A percentile compares a stretch with the other conserved stretches of the same genome.
Evolutionary conservation across 2,113 vertebrate species (phyloP).

Genomic region (Mola mola): DNA sequence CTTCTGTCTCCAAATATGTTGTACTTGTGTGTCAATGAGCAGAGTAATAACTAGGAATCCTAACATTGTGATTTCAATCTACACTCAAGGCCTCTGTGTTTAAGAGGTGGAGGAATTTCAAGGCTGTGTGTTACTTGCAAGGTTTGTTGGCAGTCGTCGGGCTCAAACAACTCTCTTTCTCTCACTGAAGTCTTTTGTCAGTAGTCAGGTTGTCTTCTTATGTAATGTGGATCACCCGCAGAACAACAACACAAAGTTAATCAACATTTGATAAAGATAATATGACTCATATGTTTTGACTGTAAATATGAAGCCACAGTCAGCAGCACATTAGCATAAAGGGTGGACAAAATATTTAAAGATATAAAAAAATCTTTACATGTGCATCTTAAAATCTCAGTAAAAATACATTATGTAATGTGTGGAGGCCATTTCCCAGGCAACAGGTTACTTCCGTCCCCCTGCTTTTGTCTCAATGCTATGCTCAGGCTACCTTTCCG

Average conservation of each 20-base stretch:
- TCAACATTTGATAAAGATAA: not conserved
- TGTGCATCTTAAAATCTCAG: too few relatives aligned
- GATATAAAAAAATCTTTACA: too few relatives aligned
- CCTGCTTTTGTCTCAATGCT: too few relatives aligned
- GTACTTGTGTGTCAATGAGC: too few relatives aligned
- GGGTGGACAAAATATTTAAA: too few relatives aligned
- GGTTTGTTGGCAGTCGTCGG: slow-evolving; percentile 48
- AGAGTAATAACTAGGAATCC: not conserved
- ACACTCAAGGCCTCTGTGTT: slow-evolving; percentile 29
- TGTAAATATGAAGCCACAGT: not conserved
- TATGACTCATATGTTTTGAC: not conserved
- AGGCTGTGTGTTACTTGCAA: slow-evolving; percentile 55
- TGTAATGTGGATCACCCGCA: not conserved
- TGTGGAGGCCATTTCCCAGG: too few relatives aligned
- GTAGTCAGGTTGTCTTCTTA: not conserved
- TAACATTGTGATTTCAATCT: not conserved
- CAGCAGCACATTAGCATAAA: too few relatives aligned
- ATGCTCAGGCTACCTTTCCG: too few relatives aligned
- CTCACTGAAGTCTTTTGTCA: slow-evolving; percentile 5
- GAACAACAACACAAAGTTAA: not conserved
- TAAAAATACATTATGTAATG: too few relatives aligned
- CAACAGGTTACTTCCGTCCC: too few relatives aligned
- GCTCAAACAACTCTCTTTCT: slow-evolving; percentile 19
- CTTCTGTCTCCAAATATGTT: too few relatives aligned
- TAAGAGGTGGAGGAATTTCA: slow-evolving; percentile 66